Conservation (phyloP, 2,113 vertebrate genomes). For the Aplodontia rufa region DNA sequence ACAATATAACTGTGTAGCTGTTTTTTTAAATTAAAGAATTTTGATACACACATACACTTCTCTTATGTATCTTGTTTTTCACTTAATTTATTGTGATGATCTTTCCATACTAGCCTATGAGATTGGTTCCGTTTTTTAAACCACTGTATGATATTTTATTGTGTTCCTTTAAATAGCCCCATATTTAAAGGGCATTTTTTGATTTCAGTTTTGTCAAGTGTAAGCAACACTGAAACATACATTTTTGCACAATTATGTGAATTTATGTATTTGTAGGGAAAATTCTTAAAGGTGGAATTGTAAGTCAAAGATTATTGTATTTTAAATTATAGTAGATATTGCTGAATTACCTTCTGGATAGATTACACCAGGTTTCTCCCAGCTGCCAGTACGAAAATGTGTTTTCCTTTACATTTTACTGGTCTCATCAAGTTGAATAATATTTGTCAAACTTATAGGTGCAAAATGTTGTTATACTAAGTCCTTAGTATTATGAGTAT, state of each 20-base stretch:
- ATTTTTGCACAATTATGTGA: background rate
- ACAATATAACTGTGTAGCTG: too few relatives aligned
- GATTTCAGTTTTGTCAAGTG: background rate
- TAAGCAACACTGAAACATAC: background rate
- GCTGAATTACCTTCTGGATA: background rate
- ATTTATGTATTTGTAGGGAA: constrained; percentile 14
- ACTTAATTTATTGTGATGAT: background rate
- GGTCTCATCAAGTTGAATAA: background rate
- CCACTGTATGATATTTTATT: background rate
- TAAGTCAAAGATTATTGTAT: constrained; percentile 8
- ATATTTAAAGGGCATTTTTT: background rate
- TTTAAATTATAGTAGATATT: constrained; percentile 30
- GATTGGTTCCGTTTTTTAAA: background rate
- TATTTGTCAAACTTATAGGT: background rate
- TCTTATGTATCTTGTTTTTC: background rate
- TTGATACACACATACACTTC: background rate
- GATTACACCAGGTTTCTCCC: background rate
- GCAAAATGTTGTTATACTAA: background rate
- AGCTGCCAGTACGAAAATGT: background rate
- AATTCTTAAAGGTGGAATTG: background rate
- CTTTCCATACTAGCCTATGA: background rate
- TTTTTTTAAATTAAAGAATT: background rate
- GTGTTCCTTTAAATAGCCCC: background rate
- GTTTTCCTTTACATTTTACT: background rate
- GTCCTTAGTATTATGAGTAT: background rate